Evolutionary conservation across 1,140 invertebrate genomes (phyloP), one percentile per base, ranked within the genome.

Genomic region (Pantala flavescens): DNA sequence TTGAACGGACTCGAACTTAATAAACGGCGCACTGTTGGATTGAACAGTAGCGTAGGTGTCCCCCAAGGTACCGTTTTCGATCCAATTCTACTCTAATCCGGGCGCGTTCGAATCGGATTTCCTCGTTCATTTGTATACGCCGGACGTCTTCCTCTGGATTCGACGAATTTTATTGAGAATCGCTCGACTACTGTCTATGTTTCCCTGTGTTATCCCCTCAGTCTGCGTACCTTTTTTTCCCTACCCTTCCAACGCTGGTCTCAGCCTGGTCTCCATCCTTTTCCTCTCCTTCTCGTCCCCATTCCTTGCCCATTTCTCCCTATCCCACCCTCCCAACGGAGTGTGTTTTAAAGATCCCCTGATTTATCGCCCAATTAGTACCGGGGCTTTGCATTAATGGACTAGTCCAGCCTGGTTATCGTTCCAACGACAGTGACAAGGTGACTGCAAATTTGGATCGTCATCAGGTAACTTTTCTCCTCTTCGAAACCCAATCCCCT

Each of bases 301-400:
- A 63, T 63, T 63, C 49, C 49, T 63, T 14, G 5, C n/a, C 49
- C n/a, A 3, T 19, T 21, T 21, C 49, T 63, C 49, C 49, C 49
- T 1, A 16, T 63, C 12, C n/a, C 49, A 16, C 49, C n/a, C 49
- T 24, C 71, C 42, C 42, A 21, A 11, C 28, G 24, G 71, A 24
- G 49, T 63, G 49, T 63, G 49, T 63, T 63, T 63, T 63, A 63
- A 63, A 63, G 49, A 63, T 63, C 49, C 49, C 42, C 42, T 72
- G 71, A 72, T 72, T 72, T 72, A 72, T 72, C 71, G 71, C 24
- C 71, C 71, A 72, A 72, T 72, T 72, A 72, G 71, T 72, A 72
- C 71, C 11, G 28, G 42, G 42, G 71, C 71, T 42, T 28, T 72
- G 71, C 24, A 72, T 72, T 72, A 72, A 72, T 72, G 71, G 71